Evolutionary conservation across 2,888 invertebrate genomes (phyloP).

Genomic region (Melolontha melolontha): DNA sequence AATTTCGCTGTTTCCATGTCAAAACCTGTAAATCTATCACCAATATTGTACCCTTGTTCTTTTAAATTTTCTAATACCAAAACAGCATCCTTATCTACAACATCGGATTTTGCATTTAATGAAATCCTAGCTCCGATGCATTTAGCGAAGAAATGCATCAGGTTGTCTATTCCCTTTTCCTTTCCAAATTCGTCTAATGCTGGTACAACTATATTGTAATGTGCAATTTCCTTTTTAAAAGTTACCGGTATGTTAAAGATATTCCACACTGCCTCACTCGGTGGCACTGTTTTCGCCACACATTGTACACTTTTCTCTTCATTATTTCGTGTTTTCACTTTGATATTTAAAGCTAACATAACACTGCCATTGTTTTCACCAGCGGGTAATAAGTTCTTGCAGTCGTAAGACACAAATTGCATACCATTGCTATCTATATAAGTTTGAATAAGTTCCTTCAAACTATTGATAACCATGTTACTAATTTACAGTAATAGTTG

Average conservation of each 20-base stretch:
- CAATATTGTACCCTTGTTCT: constrained; percentile 63
- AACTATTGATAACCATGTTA: constrained; percentile 25
- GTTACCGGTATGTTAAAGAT: constrained; percentile 67
- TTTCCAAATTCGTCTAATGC: constrained; percentile 60
- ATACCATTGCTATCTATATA: constrained; percentile 5
- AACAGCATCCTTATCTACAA: constrained; percentile 67
- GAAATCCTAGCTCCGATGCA: constrained; percentile 66
- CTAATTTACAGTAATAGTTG: too few species aligned
- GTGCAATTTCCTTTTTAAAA: constrained; percentile 67
- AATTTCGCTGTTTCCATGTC: constrained; percentile 65
- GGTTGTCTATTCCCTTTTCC: constrained; percentile 61
- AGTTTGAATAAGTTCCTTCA: constrained; percentile 12
- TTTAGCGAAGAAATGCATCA: constrained; percentile 58
- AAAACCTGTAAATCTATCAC: constrained; percentile 65
- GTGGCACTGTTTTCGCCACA: constrained; percentile 68
- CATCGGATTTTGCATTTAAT: constrained; percentile 45
- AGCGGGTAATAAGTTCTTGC: constrained; percentile 63
- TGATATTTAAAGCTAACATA: constrained; percentile 63
- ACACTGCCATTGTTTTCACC: constrained; percentile 73
- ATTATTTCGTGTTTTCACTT: constrained; percentile 49
- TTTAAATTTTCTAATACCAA: constrained; percentile 69
- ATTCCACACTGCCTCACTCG: constrained; percentile 64
- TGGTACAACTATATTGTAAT: constrained; percentile 66
- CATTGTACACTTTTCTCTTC: constrained; percentile 60
- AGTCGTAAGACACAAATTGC: constrained; percentile 51